Percentiles rank a stretch among this genome's conserved stretches.
These are phyloP conservation scores for Plagiodera versicolora DNA, from an alignment of 2,888 invertebrate species.

Conservation along the genomic window DNA sequence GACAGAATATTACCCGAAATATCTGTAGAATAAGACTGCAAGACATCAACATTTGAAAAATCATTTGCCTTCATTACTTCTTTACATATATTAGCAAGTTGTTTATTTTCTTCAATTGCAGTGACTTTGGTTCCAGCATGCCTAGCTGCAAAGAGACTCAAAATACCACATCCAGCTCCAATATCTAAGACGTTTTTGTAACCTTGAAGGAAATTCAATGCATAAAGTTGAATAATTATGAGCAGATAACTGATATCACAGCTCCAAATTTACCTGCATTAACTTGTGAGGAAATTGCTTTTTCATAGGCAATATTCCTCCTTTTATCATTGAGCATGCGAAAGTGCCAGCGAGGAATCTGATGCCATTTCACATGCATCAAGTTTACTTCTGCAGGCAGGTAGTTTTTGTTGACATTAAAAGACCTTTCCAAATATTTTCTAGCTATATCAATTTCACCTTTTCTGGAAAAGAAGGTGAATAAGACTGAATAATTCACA, in stretches of 20 bases:
- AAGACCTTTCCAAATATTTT: conserved; percentile 43
- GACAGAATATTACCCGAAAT: conserved; percentile 45
- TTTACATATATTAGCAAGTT: conserved; percentile 65
- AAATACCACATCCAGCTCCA: conserved; percentile 76
- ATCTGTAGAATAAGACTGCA: conserved; percentile 64
- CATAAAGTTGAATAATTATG: not conserved
- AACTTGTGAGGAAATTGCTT: conserved; percentile 58
- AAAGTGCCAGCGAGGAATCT: conserved; percentile 81
- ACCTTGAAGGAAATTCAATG: conserved; percentile 40
- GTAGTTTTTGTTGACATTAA: conserved; percentile 35
- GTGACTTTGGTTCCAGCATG: conserved; percentile 57
- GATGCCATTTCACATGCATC: conserved; percentile 67
- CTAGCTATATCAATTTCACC: conserved; percentile 44
- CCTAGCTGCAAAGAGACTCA: conserved; percentile 67
- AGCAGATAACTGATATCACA: no score
- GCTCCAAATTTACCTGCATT: conserved; percentile 11
- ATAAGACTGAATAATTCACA: not conserved
- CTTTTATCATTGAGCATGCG: conserved; percentile 76
- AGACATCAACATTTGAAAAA: conserved; percentile 54
- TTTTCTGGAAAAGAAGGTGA: conserved; percentile 36
- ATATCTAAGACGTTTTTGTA: conserved; percentile 69
- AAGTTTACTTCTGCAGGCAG: conserved; percentile 62
- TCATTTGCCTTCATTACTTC: conserved; percentile 59
- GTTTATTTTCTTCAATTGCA: conserved; percentile 69
- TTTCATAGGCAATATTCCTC: conserved; percentile 67